These are phyloP conservation scores for Empidonax traillii DNA, from an alignment of 2,113 vertebrate genomes.

Conservation along the genomic window DNA sequence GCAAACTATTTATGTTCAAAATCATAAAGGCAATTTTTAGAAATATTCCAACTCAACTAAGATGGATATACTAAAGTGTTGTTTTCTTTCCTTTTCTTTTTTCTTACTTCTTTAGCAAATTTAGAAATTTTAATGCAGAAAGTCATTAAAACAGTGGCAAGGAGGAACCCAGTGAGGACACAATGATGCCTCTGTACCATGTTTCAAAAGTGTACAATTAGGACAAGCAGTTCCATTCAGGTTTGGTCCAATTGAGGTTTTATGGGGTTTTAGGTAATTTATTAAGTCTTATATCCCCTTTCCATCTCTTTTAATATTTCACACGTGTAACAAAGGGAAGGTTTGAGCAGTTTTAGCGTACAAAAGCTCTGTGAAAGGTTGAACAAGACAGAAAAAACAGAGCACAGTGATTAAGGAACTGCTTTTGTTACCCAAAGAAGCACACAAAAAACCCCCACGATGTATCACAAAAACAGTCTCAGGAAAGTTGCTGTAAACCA, in stretches of 20 bases:
- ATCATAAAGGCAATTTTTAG: neutral
- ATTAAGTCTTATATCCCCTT: neutral
- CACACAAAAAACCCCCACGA: neutral
- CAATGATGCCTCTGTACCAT: neutral
- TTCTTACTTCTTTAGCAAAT: neutral
- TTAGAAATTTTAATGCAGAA: neutral
- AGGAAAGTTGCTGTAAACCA: neutral
- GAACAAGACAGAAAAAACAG: neutral
- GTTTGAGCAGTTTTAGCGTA: neutral
- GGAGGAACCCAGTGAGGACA: neutral
- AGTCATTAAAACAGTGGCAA: neutral
- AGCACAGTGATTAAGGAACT: neutral
- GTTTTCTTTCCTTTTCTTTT: neutral
- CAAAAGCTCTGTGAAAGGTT: neutral
- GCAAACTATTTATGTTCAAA: neutral
- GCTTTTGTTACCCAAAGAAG: neutral
- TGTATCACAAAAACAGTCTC: neutral
- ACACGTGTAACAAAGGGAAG: neutral
- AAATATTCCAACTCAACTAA: neutral
- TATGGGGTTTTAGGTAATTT: neutral
- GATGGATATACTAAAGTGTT: neutral
- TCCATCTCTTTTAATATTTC: neutral
- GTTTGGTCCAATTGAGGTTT: neutral
- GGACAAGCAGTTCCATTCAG: neutral
- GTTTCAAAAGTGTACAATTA: neutral